A percentile compares a stretch with the other conserved stretches of the same genome.
phyloP scores from a whole-genome alignment of 1,140 invertebrate genomes.

The Pemphigus obesinymphae region DNA sequence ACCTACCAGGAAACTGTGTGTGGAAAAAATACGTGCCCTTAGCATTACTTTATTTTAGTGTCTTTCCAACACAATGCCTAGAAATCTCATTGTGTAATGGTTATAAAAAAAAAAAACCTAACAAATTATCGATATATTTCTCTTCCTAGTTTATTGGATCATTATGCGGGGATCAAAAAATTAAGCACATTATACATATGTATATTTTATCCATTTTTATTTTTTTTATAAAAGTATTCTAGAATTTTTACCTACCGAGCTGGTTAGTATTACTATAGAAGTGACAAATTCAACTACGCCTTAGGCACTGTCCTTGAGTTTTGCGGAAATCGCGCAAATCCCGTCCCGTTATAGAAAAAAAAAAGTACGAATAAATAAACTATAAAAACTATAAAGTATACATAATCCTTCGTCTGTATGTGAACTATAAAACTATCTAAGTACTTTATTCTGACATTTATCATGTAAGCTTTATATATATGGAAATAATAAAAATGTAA shows the following conservation, averaged over 20 bases:
- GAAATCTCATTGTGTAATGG: background rate
- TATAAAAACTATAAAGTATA: background rate
- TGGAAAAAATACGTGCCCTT: background rate
- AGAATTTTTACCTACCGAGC: background rate
- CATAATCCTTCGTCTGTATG: background rate
- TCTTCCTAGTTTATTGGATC: slow-evolving; percentile 13
- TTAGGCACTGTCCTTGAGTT: background rate
- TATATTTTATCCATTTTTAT: background rate
- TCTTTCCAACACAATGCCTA: slow-evolving; percentile 22
- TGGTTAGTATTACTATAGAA: slow-evolving; percentile 10
- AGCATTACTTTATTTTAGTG: slow-evolving; percentile 11
- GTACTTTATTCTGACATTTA: background rate
- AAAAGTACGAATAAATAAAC: slow-evolving; percentile 13
- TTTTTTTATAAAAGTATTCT: background rate
- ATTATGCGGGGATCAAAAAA: background rate
- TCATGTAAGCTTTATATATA: background rate
- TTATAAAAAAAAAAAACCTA: slow-evolving; percentile 6
- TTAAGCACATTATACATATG: background rate
- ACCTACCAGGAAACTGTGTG: slow-evolving; percentile 30
- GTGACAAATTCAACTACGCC: slow-evolving; percentile 23
- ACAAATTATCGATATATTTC: background rate
- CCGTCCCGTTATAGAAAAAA: slow-evolving; percentile 36
- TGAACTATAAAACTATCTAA: background rate
- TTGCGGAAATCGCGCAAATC: slow-evolving; percentile 5
- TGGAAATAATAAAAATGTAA: too few relatives aligned